These are phyloP conservation scores for Erythrolamprus reginae DNA, from an alignment of 2,113 vertebrate genomes.

Conservation along the genomic window DNA sequence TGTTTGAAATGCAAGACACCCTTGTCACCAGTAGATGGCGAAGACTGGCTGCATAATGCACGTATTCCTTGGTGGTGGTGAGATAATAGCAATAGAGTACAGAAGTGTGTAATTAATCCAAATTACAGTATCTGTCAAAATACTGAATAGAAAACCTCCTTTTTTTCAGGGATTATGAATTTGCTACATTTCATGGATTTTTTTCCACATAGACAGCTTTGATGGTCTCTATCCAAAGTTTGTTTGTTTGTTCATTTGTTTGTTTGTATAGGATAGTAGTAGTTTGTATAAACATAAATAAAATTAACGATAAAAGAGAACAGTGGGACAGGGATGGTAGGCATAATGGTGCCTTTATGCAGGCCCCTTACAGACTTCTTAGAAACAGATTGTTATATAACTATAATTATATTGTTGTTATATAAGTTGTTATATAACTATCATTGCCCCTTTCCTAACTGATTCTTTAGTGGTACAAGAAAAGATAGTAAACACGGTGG, in stretches of 20 bases:
- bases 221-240: neutral
- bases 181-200: neutral
- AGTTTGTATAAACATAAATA: no score
- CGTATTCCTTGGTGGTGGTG: neutral
- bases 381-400: no score
- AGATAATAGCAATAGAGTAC: neutral
- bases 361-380: no score
- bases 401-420: no score
- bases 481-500: neutral
- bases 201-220: neutral
- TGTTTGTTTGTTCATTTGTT: no score
- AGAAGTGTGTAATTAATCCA: neutral
- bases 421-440: neutral
- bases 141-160: neutral
- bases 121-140: neutral
- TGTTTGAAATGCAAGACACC: slow-evolving; percentile 23
- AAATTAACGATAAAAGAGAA: no score
- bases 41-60: slow-evolving; percentile 27
- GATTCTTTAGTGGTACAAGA: neutral
- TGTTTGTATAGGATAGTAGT: no score
- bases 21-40: slow-evolving; percentile 42
- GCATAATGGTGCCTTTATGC: no score
- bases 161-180: neutral
- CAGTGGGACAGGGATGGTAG: no score
- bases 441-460: neutral